These are phyloP conservation scores for Acridotheres tristis DNA, from an alignment of 2,797 vertebrate species.

Conservation along the genomic window DNA sequence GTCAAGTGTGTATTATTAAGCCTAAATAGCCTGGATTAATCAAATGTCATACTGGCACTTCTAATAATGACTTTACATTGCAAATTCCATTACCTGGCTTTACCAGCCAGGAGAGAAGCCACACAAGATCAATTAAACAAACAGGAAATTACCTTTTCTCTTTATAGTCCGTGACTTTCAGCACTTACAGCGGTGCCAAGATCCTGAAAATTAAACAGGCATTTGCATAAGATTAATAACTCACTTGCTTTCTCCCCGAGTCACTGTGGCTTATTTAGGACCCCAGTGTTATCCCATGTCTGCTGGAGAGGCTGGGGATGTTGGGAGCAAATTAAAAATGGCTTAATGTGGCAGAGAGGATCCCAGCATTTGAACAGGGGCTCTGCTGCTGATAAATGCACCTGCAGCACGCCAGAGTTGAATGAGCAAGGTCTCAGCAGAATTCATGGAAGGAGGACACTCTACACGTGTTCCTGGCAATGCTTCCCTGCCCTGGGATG, in stretches of 20 bases:
- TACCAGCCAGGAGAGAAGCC: slow-evolving; percentile 61
- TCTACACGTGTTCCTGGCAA: not conserved
- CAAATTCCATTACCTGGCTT: slow-evolving; percentile 59
- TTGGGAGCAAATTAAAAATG: slow-evolving; percentile 71
- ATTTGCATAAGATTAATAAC: slow-evolving; percentile 61
- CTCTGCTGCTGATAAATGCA: slow-evolving; percentile 46
- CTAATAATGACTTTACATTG: slow-evolving; percentile 56
- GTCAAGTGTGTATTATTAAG: slow-evolving; percentile 55
- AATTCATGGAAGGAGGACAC: not conserved
- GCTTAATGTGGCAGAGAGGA: slow-evolving; percentile 69
- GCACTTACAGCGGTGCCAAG: slow-evolving; percentile 18
- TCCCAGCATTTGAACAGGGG: slow-evolving; percentile 16
- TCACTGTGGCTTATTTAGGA: slow-evolving; percentile 45
- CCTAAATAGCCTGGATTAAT: slow-evolving; percentile 67
- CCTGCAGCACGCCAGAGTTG: slow-evolving; percentile 49
- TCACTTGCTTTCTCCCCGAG: not conserved
- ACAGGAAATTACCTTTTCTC: slow-evolving; percentile 63
- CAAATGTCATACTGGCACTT: slow-evolving; percentile 70
- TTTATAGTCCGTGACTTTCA: slow-evolving; percentile 30
- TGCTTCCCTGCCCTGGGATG: not conserved
- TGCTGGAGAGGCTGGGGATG: slow-evolving; percentile 37
- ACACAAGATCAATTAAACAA: slow-evolving; percentile 67
- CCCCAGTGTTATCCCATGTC: slow-evolving; percentile 35
- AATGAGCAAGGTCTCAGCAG: slow-evolving; percentile 26
- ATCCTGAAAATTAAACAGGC: slow-evolving; percentile 38